Base-by-base conservation (phyloP, 2,113 vertebrate genomes). In the Dunckerocampus dactyliophorus region DNA sequence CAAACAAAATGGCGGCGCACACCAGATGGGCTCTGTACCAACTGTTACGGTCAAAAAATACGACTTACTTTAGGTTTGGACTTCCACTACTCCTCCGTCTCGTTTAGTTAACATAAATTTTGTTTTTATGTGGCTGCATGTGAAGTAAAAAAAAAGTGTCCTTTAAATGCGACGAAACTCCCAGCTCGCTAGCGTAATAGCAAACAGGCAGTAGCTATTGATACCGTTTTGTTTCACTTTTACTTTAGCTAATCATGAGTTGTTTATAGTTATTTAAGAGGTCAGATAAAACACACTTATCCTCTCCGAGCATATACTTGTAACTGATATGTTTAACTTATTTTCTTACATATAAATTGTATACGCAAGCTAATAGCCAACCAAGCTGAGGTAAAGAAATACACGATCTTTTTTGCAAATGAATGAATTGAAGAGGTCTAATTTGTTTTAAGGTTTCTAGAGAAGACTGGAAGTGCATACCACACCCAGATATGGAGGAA, bases 1-100 rank as follows among this genome's bases (percentile, higher is more conserved):
- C 87, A 91, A 82, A 78, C 67, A 85, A 90, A 75, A 92, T 92
- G 91, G 90, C 91, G 79, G 77, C 86, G 68, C 70, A 65, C 70
- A 47, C 83, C 70, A 85, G 83, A 82, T 79, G 83, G 84, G 77
- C 76, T 67, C 68, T 91, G 11, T 22, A 16, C 15, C 74, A 51
- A 17, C n/a, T 89, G 22, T 24, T 85, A 12, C 71, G 76, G 60
- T 20, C 68, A 21, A 85, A 39, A 65, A 83, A 61, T 6, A 52
- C 62, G 0, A 9, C 58, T 50, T 58, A 72, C 51, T 87, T 47
- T 28, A 16, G 57, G 57, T 59, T 59, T 47, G 45, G 43, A 47
- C 57, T 47, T 5, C 1, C 28, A 3, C 4, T 5, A 28, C 16
- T 14, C 5, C 2, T 5, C 9, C 10, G 10, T 28, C 42, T 17